phyloP scores from a whole-genome alignment of 1,140 invertebrate genomes.

The Drosophila kurseongensis region DNA sequence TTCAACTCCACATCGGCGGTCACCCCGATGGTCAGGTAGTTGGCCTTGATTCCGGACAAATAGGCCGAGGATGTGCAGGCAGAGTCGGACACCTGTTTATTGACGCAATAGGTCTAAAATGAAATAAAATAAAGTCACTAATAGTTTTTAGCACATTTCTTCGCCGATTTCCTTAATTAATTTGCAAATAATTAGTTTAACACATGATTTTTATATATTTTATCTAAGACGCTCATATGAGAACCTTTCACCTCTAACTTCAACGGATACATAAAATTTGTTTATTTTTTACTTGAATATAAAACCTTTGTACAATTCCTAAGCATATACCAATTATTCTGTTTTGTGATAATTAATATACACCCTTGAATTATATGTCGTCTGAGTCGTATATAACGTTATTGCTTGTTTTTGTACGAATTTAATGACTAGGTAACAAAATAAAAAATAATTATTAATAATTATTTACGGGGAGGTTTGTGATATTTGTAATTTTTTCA shows the following conservation, averaged over 20 bases:
- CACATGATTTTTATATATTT: background rate
- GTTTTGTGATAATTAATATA: too few species aligned
- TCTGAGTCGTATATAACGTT: too few species aligned
- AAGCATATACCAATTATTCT: too few species aligned
- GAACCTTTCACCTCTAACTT: too few species aligned
- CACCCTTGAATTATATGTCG: too few species aligned
- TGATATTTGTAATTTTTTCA: background rate
- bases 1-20: conserved; percentile 86
- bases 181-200: conserved; percentile 11
- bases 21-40: conserved; percentile 88
- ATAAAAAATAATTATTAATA: background rate
- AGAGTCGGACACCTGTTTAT: conserved; percentile 92
- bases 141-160: conserved; percentile 3
- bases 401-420: too few species aligned
- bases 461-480: background rate
- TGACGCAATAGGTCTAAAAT: conserved; percentile 87
- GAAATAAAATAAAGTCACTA: background rate
- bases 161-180: conserved; percentile 3
- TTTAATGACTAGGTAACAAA: background rate
- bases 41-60: conserved; percentile 90
- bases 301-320: too few species aligned
- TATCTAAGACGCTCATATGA: background rate
- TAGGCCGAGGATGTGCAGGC: conserved; percentile 90
- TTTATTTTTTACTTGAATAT: too few species aligned
- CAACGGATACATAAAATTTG: too few species aligned